phyloP scores from a whole-genome alignment of 2,888 invertebrate genomes.

The Melieria crassipennis region DNA sequence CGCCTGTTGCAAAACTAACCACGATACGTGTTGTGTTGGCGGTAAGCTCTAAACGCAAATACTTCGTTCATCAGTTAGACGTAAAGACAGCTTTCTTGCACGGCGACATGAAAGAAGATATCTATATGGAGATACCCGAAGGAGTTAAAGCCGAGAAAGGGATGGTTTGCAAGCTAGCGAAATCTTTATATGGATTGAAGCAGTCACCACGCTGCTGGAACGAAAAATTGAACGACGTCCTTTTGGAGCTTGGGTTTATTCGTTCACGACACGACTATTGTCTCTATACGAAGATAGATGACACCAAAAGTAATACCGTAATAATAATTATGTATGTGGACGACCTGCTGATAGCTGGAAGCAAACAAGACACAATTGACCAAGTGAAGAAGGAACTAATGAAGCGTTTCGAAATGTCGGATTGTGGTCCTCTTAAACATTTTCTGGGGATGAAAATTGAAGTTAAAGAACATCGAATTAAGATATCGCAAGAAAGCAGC shows the following conservation, averaged over 20 bases:
- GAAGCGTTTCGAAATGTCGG: no score
- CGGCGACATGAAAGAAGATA: slow-evolving; percentile 30
- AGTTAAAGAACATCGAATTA: no score
- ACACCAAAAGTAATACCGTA: neutral
- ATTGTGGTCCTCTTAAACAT: no score
- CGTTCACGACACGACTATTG: slow-evolving; percentile 12
- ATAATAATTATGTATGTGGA: slow-evolving; percentile 26
- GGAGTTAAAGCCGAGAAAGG: slow-evolving; percentile 11
- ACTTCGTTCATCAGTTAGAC: slow-evolving; percentile 29
- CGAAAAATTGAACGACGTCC: no score
- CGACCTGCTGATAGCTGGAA: slow-evolving; percentile 1
- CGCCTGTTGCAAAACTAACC: slow-evolving; percentile 36
- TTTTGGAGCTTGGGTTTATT: slow-evolving; percentile 13
- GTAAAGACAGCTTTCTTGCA: slow-evolving; percentile 35
- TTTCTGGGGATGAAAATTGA: no score
- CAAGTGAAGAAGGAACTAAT: no score
- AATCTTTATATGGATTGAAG: slow-evolving; percentile 30
- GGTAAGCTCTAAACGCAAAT: slow-evolving; percentile 19
- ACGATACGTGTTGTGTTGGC: slow-evolving; percentile 31
- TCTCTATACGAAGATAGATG: slow-evolving; percentile 12
- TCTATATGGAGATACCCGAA: slow-evolving; percentile 33
- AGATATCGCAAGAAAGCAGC: no score
- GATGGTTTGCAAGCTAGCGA: slow-evolving; percentile 12
- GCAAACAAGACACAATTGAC: no score
- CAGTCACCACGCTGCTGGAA: slow-evolving; percentile 36